These are phyloP conservation scores for Calameuta filiformis DNA, from an alignment of 2,888 invertebrate genomes.

Conservation along the genomic window DNA sequence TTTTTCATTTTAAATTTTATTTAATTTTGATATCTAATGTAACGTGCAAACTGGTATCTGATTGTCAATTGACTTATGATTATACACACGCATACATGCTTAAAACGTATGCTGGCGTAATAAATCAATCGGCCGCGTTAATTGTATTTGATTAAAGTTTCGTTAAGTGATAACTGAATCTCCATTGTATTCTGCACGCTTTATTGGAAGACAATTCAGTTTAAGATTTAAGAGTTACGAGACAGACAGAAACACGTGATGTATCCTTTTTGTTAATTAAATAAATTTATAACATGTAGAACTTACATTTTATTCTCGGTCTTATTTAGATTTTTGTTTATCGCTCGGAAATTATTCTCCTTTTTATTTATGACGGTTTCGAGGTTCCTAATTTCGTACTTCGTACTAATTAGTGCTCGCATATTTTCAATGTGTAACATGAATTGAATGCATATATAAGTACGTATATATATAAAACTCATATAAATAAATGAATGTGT, in stretches of 20 bases:
- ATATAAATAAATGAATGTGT: no score
- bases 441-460: no score
- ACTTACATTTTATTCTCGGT: no score
- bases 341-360: background rate
- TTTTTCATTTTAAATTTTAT: background rate
- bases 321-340: background rate
- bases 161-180: background rate
- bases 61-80: background rate
- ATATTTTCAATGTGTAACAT: no score
- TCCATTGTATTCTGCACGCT: background rate
- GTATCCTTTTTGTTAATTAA: constrained; percentile 5
- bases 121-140: background rate
- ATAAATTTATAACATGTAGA: no score
- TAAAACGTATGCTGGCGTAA: no score
- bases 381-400: background rate
- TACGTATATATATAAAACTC: no score
- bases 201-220: no score
- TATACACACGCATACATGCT: background rate
- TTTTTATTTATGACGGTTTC: background rate
- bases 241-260: no score
- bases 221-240: no score
- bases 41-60: no score
- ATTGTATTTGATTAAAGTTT: background rate
- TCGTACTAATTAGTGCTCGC: background rate
- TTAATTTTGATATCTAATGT: no score